Base-by-base conservation (phyloP, 2,113 vertebrate genomes). In the Bufo gargarizans region DNA sequence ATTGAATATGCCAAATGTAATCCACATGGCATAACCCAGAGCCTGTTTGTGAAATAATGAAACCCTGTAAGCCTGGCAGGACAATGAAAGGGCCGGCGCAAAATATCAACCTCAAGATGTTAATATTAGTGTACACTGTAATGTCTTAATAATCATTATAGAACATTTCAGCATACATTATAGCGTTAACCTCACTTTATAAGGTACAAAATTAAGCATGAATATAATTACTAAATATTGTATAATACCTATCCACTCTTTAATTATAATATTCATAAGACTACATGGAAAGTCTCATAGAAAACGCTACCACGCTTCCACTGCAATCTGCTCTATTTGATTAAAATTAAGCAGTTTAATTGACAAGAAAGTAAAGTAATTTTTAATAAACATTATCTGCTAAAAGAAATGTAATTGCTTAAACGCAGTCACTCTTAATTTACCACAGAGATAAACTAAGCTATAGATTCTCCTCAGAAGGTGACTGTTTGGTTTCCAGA, bases 361-460 rank as follows among this genome's bases (percentile, higher is more conserved):
- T 81, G 63, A 80, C 33, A 81, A 71, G 67, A 63, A 58, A 58
- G 20, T 45, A 65, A 79, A 20, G 61, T 55, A 53, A 65, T 81
- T 59, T 77, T 82, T 82, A 22, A 86, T 85, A 85, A 89, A 82
- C 22, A 79, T 17, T 89, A 65, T 86, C 77, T 55, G 22, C 53
- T 53, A 56, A 72, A 86, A 81, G 56, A 85, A 50, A 71, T 19
- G 7, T 81, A 71, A 59, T 80, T 81, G 80, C 78, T 56, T 82
- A 56, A 89, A 85, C 53, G 65, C 19, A 80, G 82, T 89, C 74
- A 79, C 76, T 80, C 76, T 55, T 86, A 63, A 89, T 61, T 81
- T 74, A 82, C 74, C 16, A 86, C 65, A 13, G 53, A 74, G 43
- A 86, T 78, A 89, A 86, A 82, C 47, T 49, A 33, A n/a, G 72